Evolutionary conservation across 2,888 invertebrate species (phyloP).

Genomic region (Eupithecia inturbata): DNA sequence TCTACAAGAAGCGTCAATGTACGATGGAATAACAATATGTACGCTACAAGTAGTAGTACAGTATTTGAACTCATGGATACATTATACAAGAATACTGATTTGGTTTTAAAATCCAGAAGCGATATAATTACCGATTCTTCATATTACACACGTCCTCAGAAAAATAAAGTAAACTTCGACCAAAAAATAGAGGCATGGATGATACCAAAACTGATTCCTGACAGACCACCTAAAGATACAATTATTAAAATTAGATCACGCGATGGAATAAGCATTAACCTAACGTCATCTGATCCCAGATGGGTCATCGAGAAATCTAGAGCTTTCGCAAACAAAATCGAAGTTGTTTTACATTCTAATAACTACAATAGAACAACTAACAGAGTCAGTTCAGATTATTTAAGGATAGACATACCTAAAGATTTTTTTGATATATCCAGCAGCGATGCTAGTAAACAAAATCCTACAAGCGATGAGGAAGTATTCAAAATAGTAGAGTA

Average conservation of each 20-base stretch:
- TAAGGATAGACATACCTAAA: conserved; percentile 70
- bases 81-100: conserved; percentile 62
- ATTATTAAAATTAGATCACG: conserved; percentile 35
- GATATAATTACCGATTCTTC: conserved; percentile 58
- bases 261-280: conserved; percentile 46
- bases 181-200: conserved; percentile 73
- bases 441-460: conserved; percentile 51
- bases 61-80: conserved; percentile 66
- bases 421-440: conserved; percentile 64
- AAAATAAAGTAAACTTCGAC: conserved; percentile 60
- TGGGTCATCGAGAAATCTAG: conserved; percentile 67
- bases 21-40: conserved; percentile 70
- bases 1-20: conserved; percentile 65
- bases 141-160: conserved; percentile 50
- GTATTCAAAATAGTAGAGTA: conserved; percentile 74
- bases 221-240: conserved; percentile 44
- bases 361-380: conserved; percentile 49
- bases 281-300: conserved; percentile 59
- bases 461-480: conserved; percentile 66
- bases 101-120: conserved; percentile 61
- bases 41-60: conserved; percentile 68
- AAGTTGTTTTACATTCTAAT: conserved; percentile 64
- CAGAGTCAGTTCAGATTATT: conserved; percentile 60
- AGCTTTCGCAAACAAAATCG: conserved; percentile 64
- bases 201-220: conserved; percentile 62